Base-by-base conservation (phyloP, 1,140 invertebrate species). In the Ceratina calcarata region DNA sequence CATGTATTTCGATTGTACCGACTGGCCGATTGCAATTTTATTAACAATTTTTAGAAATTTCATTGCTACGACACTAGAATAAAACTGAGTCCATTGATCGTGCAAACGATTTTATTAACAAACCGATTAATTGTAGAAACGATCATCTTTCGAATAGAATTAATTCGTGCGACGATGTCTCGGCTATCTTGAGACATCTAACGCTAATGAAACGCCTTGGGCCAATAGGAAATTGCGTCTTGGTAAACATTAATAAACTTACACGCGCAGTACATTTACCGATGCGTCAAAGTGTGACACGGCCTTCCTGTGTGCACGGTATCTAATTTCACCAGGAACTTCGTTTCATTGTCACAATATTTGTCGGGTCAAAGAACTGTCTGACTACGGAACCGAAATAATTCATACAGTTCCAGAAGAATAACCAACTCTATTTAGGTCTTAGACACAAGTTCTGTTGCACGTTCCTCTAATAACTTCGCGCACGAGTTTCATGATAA, bases 191-290 rank as follows among this genome's bases (percentile, higher is more conserved):
- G 70, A 74, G 78, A 74, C 55, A 74, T 74, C 62, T 60, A 67
- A 53, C 62, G 67, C 67, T 86, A 82, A 86, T 86, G 84, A 86
- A 85, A 79, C 62, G 83, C 84, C 84, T 62, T 68, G 49, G 80
- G 84, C 84, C 51, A 81, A 86, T 85, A 81, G 84, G 80, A 86
- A 86, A 86, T 86, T 81, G 80, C 58, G 49, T 22, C 70, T 72
- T 7, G 37, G 83, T 76, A 85, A 86, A 86, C 80, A 86, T 68
- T 82, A 86, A 79, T 85, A 82, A 85, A 73, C 80, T 85, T 72
- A 61, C 71, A 78, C 69, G 61, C 58, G 60, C 65, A 20, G 24
- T 37, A 64, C 62, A 73, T 61, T 62, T 32, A 64, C 67, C 18
- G 32, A 55, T 22, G 18, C 58, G 57, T 68, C 67, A 72, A 64